These are phyloP conservation scores for Nyctereutes procyonoides DNA, from an alignment of 2,113 vertebrate species.

Conservation along the genomic window DNA sequence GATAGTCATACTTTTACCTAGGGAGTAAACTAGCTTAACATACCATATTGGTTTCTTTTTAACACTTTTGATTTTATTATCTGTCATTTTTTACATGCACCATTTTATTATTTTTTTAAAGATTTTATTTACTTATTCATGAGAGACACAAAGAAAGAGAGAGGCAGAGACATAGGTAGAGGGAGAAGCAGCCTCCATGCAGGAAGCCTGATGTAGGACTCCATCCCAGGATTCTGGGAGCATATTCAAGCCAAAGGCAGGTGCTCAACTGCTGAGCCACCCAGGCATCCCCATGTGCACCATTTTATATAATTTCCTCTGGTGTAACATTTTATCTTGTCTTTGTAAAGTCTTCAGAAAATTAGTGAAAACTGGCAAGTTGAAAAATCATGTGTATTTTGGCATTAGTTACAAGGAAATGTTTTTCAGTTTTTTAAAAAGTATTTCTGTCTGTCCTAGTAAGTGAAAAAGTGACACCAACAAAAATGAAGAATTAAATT, in stretches of 20 bases:
- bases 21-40: background rate
- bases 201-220: no score
- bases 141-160: no score
- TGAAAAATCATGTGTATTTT: slow-evolving; percentile 34
- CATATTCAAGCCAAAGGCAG: no score
- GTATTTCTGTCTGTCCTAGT: background rate
- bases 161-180: no score
- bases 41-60: background rate
- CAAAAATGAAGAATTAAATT: background rate
- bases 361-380: background rate
- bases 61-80: background rate
- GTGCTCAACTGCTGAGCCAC: no score
- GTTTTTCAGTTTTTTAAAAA: background rate
- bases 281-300: background rate
- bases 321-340: slow-evolving; percentile 2
- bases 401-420: background rate
- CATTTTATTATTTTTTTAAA: background rate
- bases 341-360: background rate
- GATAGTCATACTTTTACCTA: background rate
- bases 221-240: no score
- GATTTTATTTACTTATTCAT: no score
- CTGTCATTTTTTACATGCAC: background rate
- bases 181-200: no score
- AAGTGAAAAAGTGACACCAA: background rate
- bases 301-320: background rate